Percentiles rank a stretch among this genome's conserved stretches.
These are phyloP conservation scores for Clepsis dumicolana DNA, from an alignment of 2,888 invertebrate genomes.

Conservation along the genomic window DNA sequence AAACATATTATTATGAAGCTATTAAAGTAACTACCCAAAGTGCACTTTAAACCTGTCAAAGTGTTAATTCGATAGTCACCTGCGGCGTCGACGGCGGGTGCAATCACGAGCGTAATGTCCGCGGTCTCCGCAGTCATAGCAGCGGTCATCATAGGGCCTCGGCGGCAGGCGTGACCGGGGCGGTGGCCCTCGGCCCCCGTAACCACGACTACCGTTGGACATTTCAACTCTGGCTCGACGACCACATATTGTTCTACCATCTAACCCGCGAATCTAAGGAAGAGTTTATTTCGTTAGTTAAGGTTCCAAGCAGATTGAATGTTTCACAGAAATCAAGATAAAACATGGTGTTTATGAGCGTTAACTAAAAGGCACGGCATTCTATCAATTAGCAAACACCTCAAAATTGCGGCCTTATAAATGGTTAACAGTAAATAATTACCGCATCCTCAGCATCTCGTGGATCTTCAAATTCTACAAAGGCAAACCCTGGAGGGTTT, in stretches of 20 bases:
- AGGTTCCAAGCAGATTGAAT: not conserved
- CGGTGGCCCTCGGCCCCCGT: slow-evolving; percentile 86
- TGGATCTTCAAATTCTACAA: slow-evolving; percentile 97
- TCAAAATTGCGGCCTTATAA: not conserved
- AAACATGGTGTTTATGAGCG: not conserved
- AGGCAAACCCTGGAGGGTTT: slow-evolving; percentile 98
- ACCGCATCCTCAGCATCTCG: slow-evolving; percentile 97
- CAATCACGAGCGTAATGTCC: slow-evolving; percentile 98
- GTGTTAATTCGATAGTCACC: slow-evolving; percentile 59
- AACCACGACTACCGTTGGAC: slow-evolving; percentile 93
- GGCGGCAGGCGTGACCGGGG: slow-evolving; percentile 88
- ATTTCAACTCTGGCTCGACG: slow-evolving; percentile 96
- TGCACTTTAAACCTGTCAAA: slow-evolving; percentile 1
- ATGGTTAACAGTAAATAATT: slow-evolving; percentile 48
- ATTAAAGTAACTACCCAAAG: not conserved
- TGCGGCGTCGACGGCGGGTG: slow-evolving; percentile 89
- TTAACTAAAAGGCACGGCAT: not conserved
- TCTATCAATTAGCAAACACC: not conserved
- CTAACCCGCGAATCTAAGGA: slow-evolving; percentile 84
- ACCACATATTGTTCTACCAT: slow-evolving; percentile 95
- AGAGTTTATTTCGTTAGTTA: not conserved
- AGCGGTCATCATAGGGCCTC: slow-evolving; percentile 96
- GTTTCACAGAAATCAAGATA: not conserved
- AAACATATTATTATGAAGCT: not conserved
- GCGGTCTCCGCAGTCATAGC: slow-evolving; percentile 97